These are phyloP conservation scores for Poeciliopsis gracilis DNA, from an alignment of 2,797 vertebrate species.

Conservation along the genomic window DNA sequence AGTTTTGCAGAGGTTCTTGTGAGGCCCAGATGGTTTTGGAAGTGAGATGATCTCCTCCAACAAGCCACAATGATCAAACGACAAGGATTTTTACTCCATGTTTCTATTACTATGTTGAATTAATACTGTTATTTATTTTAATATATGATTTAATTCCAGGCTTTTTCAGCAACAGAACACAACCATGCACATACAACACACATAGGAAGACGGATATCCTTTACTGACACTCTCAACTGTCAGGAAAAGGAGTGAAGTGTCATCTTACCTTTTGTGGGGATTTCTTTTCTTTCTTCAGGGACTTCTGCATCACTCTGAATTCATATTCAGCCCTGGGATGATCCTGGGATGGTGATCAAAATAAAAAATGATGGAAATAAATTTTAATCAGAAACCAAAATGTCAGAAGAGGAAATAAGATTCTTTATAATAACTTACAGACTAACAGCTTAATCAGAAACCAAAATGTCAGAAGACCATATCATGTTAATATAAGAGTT, in stretches of 20 bases:
- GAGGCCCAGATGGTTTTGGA: neutral
- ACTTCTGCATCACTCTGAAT: slow-evolving; percentile 93
- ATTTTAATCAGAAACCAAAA: too few species aligned
- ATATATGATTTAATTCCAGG: neutral
- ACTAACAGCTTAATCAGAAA: neutral
- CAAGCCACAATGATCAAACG: neutral
- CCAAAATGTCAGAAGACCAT: neutral
- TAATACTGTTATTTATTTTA: neutral
- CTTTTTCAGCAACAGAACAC: neutral
- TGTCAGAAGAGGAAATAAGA: too few species aligned
- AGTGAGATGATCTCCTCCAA: neutral
- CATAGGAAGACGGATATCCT: neutral
- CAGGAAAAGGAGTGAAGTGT: neutral
- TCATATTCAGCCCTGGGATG: slow-evolving; percentile 96
- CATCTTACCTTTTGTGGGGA: slow-evolving; percentile 88
- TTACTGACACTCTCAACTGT: neutral
- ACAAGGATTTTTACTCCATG: neutral
- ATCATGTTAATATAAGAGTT: neutral
- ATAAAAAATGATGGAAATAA: neutral
- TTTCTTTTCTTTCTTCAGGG: slow-evolving; percentile 85
- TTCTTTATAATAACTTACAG: neutral
- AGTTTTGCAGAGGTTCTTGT: neutral
- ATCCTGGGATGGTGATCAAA: slow-evolving; percentile 80
- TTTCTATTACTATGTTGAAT: neutral
- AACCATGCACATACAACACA: neutral